Percentiles rank a stretch among this genome's conserved stretches.
Conservation (phyloP, 2,797 vertebrate genomes). For the Scleropages formosus region DNA sequence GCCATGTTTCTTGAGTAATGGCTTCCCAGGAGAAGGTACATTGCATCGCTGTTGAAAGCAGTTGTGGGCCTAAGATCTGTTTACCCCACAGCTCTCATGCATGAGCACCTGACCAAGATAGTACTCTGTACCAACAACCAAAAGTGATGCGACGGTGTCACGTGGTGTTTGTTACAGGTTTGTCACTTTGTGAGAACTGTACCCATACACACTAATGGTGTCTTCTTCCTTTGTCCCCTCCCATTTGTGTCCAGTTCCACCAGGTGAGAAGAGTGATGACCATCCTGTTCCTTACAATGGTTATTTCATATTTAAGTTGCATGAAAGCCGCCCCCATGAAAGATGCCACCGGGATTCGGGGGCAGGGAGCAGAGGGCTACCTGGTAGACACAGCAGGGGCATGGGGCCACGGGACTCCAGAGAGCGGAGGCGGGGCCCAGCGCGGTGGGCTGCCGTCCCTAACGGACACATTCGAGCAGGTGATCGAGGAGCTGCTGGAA, state of each 20-base stretch:
- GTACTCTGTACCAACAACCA: background rate
- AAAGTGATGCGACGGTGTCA: background rate
- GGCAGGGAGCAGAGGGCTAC: conserved; percentile 93
- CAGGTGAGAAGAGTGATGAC: conserved; percentile 99
- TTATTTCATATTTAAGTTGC: conserved; percentile 99
- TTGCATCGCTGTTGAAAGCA: conserved; percentile 19
- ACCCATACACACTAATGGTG: background rate
- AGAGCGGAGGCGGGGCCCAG: conserved; percentile 76
- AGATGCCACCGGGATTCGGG: conserved; percentile 86
- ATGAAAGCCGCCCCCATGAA: conserved; percentile 99
- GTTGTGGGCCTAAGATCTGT: background rate
- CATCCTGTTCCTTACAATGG: conserved; percentile 99
- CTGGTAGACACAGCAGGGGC: conserved; percentile 83
- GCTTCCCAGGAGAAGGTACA: conserved; percentile 18
- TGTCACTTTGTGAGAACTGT: background rate
- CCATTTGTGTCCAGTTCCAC: conserved; percentile 83
- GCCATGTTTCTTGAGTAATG: conserved; percentile 17
- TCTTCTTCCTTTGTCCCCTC: conserved; percentile 36
- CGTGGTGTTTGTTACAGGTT: background rate
- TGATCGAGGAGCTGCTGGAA: conserved; percentile 96
- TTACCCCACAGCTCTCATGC: background rate
- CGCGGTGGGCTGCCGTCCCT: conserved; percentile 80
- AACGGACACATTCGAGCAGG: conserved; percentile 95
- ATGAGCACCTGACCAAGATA: background rate
- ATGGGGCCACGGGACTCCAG: conserved; percentile 90